A percentile compares a stretch with the other conserved stretches of the same genome.
These are phyloP conservation scores for Hirtodrosophila cameraria DNA, from an alignment of 2,888 invertebrate species.

Conservation along the genomic window DNA sequence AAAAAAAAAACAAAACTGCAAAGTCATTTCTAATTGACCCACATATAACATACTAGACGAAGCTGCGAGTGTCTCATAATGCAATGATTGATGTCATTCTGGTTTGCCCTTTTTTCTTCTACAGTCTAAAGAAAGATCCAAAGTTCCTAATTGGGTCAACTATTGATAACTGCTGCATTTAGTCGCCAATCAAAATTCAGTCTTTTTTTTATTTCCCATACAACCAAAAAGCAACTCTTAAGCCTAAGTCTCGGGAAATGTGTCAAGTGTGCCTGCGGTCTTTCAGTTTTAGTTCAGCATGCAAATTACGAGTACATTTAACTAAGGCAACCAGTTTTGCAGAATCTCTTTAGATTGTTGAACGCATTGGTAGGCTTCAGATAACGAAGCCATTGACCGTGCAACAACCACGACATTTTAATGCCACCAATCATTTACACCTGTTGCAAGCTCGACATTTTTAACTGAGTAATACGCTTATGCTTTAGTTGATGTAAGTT, in stretches of 20 bases:
- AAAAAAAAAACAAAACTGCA: slow-evolving; percentile 54
- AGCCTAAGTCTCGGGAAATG: slow-evolving; percentile 54
- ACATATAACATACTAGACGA: slow-evolving; percentile 44
- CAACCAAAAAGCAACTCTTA: not conserved
- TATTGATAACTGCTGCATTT: slow-evolving; percentile 46
- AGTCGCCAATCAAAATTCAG: slow-evolving; percentile 26
- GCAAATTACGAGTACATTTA: slow-evolving; percentile 69
- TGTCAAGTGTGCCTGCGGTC: slow-evolving; percentile 68
- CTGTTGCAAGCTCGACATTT: slow-evolving; percentile 42
- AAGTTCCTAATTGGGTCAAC: slow-evolving; percentile 71
- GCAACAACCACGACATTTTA: slow-evolving; percentile 30
- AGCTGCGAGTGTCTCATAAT: slow-evolving; percentile 55
- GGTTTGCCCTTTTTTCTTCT: slow-evolving; percentile 62
- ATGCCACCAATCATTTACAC: slow-evolving; percentile 67
- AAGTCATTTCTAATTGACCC: slow-evolving; percentile 76
- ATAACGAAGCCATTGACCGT: slow-evolving; percentile 48
- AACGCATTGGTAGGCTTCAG: slow-evolving; percentile 44
- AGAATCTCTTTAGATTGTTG: slow-evolving; percentile 45
- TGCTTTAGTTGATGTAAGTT: no score
- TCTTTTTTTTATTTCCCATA: no score
- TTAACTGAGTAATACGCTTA: not conserved
- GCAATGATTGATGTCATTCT: slow-evolving; percentile 71
- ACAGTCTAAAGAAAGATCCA: no score
- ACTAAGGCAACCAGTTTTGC: slow-evolving; percentile 64
- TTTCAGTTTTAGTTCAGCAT: slow-evolving; percentile 43